phyloP scores from a whole-genome alignment of 1,140 invertebrate species.

The Drosophila melanica region DNA sequence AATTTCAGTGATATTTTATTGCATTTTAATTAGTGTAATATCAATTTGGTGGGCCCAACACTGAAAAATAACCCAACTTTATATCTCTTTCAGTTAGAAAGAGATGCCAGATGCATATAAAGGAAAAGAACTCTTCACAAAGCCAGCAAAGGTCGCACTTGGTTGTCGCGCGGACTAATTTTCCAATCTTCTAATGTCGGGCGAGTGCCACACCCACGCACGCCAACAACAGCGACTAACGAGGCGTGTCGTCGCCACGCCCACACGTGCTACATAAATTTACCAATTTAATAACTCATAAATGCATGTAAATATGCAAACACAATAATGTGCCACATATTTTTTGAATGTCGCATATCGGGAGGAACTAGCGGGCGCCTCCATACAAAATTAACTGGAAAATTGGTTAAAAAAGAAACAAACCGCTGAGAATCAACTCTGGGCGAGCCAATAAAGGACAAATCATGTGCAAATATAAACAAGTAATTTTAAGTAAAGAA shows the following conservation, averaged over 20 bases:
- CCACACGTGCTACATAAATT: constrained; percentile 66
- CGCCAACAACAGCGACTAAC: constrained; percentile 40
- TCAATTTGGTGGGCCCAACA: constrained; percentile 64
- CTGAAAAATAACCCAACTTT: constrained; percentile 28
- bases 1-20: constrained; percentile 76
- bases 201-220: constrained; percentile 51
- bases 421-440: constrained; percentile 9
- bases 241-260: constrained; percentile 73
- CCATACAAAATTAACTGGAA: constrained; percentile 66
- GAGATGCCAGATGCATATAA: background rate
- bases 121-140: constrained; percentile 30
- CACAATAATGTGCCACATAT: constrained; percentile 73
- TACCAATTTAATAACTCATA: constrained; percentile 79
- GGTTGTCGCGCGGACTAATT: constrained; percentile 6
- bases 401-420: constrained; percentile 73
- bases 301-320: constrained; percentile 65
- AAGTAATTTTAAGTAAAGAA: no score
- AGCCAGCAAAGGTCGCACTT: constrained; percentile 31
- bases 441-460: constrained; percentile 6
- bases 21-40: constrained; percentile 82
- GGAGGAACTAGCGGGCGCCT: constrained; percentile 8
- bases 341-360: constrained; percentile 71
- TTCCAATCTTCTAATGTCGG: background rate
- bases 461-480: constrained; percentile 49
- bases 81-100: constrained; percentile 34